Base-by-base conservation (phyloP, 1,140 invertebrate genomes). In the Stenopsyche tienmushanensis region DNA sequence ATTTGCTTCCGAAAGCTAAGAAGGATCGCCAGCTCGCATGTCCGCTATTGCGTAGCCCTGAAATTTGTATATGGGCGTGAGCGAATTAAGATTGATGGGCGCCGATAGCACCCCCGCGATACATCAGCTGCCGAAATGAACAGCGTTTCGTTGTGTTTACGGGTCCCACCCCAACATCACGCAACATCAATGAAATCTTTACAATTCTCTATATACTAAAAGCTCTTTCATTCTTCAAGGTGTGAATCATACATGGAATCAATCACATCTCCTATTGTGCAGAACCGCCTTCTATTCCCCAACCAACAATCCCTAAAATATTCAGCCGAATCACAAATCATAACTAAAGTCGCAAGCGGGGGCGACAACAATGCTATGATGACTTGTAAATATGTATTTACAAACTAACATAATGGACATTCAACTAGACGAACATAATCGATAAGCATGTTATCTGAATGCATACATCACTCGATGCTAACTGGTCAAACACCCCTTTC, bases 51-150 rank as follows among this genome's bases (percentile, higher is more conserved):
- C 23, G 17, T 17, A 49, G 17, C 45, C 17, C 45, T 49, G 45
- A 49, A 49, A 49, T 49, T 49, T 49, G 45, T 49, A 49, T 49
- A 49, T 49, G 64, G 64, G 47, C 20, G 49, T 29, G 20, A 39
- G 15, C 18, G 29, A 66, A 66, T 66, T 58, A 66, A 66, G 64
- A 66, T 66, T 66, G 55, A 66, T 66, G 34, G 53, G 44, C 45
- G 64, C 41, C 64, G 57, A 66, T 66, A 66, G 15, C 64, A 25
- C 55, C 64, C 55, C 45, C 26, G 64, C 17, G 50, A 60, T 45
- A 45, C 44, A 52, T 26, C 55, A 60, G 55, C 64, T 66, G 64
- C 64, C 47, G 57, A 60, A 66, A n/a, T 65, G 41, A 55, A 45
- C 26, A 58, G 18, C 45, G 10, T 1, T 13, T 26, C 15, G 41